Percentiles rank a stretch among this genome's conserved stretches.
phyloP scores from a whole-genome alignment of 2,113 vertebrate species.

The Sorex araneus region DNA sequence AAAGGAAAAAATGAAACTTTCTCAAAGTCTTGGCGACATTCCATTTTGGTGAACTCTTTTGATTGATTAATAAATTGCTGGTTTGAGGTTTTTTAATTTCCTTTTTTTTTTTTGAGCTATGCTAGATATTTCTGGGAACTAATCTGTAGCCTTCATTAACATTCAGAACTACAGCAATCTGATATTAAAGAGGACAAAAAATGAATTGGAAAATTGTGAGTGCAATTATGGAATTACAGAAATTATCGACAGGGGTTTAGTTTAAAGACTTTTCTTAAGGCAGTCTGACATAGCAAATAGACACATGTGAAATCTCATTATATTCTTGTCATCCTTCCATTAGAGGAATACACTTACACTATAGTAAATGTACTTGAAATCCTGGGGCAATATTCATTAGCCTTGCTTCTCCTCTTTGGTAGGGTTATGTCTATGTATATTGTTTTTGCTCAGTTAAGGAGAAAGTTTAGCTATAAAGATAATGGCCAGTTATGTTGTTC shows the following conservation, averaged over 20 bases:
- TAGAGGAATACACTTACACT: background rate
- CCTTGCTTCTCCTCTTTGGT: background rate
- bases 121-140: background rate
- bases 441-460: constrained; percentile 24
- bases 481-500: background rate
- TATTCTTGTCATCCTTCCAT: background rate
- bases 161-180: background rate
- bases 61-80: constrained; percentile 17
- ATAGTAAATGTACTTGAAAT: constrained; percentile 50
- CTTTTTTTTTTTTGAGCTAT: too few species aligned
- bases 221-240: background rate
- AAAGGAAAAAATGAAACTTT: background rate
- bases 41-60: background rate
- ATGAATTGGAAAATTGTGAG: background rate
- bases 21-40: background rate
- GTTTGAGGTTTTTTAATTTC: background rate
- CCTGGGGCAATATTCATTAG: background rate
- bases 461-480: background rate
- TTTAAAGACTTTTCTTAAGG: background rate
- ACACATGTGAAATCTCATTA: background rate
- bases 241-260: background rate
- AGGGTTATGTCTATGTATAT: background rate
- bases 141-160: background rate
- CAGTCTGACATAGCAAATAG: constrained; percentile 29
- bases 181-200: background rate